Conservation (phyloP, 2,888 invertebrate species). For the Lepas anatifera region DNA sequence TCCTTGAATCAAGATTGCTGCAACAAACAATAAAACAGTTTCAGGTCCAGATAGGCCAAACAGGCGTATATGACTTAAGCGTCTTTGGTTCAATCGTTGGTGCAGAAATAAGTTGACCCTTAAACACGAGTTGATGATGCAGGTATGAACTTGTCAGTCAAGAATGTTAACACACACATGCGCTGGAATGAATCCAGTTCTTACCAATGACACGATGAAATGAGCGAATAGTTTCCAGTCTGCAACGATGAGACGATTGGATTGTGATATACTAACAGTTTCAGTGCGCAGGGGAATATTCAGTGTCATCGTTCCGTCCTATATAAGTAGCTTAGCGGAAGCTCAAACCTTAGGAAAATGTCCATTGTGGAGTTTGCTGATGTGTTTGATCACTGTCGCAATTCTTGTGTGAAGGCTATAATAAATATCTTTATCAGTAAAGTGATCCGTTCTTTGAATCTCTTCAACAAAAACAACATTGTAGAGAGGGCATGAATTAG, state of each 20-base stretch:
- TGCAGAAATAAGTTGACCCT: too few relatives aligned
- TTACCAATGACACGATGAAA: neutral
- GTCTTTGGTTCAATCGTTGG: too few relatives aligned
- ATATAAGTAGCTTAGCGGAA: neutral
- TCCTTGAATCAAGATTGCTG: too few relatives aligned
- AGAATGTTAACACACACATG: too few relatives aligned
- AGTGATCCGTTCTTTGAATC: too few relatives aligned
- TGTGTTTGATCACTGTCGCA: neutral
- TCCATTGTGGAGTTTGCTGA: neutral
- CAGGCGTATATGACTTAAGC: neutral
- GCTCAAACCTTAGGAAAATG: neutral
- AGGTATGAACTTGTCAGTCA: too few relatives aligned
- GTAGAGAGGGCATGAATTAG: too few relatives aligned
- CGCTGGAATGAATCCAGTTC: neutral
- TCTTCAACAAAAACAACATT: too few relatives aligned
- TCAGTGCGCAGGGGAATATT: neutral
- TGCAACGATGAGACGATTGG: neutral
- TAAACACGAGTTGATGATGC: too few relatives aligned
- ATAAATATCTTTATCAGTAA: too few relatives aligned
- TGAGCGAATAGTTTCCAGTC: neutral
- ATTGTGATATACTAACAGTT: constrained; percentile 6
- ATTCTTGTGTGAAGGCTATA: neutral
- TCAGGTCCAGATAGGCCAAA: too few relatives aligned
- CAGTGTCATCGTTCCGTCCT: neutral
- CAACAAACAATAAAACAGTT: too few relatives aligned